A percentile compares a stretch with the other conserved stretches of the same genome.
Conservation (phyloP, 1,140 invertebrate genomes). For the Physella acuta region DNA sequence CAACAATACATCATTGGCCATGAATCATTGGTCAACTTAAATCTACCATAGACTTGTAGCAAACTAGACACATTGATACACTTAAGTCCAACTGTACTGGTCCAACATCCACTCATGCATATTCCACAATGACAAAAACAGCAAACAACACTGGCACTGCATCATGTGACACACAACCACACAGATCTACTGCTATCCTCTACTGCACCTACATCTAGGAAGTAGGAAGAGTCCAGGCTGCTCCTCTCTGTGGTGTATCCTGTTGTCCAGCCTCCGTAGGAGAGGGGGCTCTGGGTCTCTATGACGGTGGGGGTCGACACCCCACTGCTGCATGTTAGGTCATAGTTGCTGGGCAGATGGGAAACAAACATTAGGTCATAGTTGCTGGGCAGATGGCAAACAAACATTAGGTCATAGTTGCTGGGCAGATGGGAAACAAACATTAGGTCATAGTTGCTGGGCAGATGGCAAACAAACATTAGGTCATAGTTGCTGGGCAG, state of each 20-base stretch:
- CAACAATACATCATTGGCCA: background rate
- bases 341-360: slow-evolving; percentile 29
- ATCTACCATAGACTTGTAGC: background rate
- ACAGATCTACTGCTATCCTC: no score
- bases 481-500: background rate
- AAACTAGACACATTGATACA: background rate
- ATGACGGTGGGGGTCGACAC: slow-evolving; percentile 38
- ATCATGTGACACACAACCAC: background rate
- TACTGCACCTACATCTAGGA: slow-evolving; percentile 37
- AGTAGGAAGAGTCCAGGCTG: slow-evolving; percentile 40
- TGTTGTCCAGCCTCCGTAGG: slow-evolving; percentile 35
- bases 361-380: background rate
- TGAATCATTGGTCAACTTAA: background rate
- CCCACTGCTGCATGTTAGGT: slow-evolving; percentile 38
- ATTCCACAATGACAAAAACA: background rate
- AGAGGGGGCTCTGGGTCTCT: slow-evolving; percentile 35
- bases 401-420: background rate
- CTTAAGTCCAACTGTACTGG: background rate
- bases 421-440: background rate
- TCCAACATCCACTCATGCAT: background rate
- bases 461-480: background rate
- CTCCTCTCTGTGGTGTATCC: slow-evolving; percentile 46
- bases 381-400: background rate
- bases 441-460: background rate
- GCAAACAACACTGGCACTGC: background rate